These are phyloP conservation scores for Bombus sylvicola DNA, from an alignment of 1,140 invertebrate species.

Conservation along the genomic window DNA sequence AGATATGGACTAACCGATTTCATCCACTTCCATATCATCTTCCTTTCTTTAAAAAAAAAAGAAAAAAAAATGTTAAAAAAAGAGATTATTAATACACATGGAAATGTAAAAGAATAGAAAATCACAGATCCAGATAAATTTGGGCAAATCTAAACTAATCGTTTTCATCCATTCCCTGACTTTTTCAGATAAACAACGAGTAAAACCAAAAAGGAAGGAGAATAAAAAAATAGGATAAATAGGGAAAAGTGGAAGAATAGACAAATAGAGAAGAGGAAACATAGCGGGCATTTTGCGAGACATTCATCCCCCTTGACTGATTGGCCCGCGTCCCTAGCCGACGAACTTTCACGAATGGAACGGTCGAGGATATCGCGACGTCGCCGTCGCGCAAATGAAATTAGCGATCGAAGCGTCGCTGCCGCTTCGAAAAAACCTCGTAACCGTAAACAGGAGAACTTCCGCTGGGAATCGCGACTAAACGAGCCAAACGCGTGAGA, in stretches of 20 bases:
- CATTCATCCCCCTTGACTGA: conserved; percentile 30
- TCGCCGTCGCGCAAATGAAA: conserved; percentile 58
- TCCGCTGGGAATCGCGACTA: conserved; percentile 65
- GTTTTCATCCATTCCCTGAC: too few species aligned
- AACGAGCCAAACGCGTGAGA: conserved; percentile 58
- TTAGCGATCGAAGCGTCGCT: conserved; percentile 62
- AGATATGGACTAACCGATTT: neutral
- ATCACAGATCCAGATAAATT: too few species aligned
- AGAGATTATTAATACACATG: too few species aligned
- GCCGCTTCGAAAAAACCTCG: conserved; percentile 53
- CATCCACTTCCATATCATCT: neutral
- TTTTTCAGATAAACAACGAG: too few species aligned
- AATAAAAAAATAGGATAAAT: neutral
- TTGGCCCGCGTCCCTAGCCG: conserved; percentile 16
- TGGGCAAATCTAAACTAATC: too few species aligned
- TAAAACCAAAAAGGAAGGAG: neutral
- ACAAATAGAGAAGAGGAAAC: neutral
- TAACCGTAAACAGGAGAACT: conserved; percentile 65
- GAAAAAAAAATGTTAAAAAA: neutral
- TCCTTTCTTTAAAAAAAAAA: neutral
- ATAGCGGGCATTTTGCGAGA: conserved; percentile 25
- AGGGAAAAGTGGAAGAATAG: neutral
- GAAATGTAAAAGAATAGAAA: too few species aligned
- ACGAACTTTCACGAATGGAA: conserved; percentile 30
- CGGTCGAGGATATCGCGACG: conserved; percentile 23